Evolutionary conservation across 92 coral and sea anemone species (phyloP), one percentile per base, ranked within the genome.

Genomic region (Anthopleura xanthogrammica): DNA sequence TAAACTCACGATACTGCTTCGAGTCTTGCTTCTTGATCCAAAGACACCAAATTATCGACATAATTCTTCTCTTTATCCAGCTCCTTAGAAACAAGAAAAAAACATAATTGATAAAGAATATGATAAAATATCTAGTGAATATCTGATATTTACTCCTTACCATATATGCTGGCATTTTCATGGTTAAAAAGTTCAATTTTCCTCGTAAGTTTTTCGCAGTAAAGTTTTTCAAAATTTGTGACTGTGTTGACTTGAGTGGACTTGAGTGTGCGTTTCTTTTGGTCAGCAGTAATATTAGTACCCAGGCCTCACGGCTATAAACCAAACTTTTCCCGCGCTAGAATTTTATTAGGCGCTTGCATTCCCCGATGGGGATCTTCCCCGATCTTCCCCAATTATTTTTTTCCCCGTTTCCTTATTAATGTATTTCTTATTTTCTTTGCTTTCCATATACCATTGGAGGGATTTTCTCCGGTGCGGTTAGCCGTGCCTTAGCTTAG

Each of bases 161-260:
- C 98, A 92, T 85, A 81, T 90, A 91, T 57, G 89, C 98, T 79
- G 94, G 95, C 98, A 93, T 93, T 88, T 90, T 87, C 98, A 93
- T 93, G 82, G 64, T 93, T 92, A 83, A 80, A 41, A 40, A 43
- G 13, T n/a, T 36, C 24, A 55, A 56, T 57, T 43, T 64, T 16
- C 12, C 36, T 5, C 50, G 9, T 7, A 11, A 9, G 36, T 0
- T 12, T 65, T 65, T 65, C 39, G 20, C 20, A 5, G 9, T 68
- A 68, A 68, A 68, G 74, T 68, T 68, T 68, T 68, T 68, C 42
- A 9, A 68, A 68, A 68, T 68, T 68, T 54, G 58, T 11, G 58
- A 46, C 50, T 17, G 19, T 68, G 74, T 14, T 68, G 41, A 36
- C 74, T 68, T 68, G 74, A 36, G 74, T 23, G 29, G 41, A 36